These are phyloP conservation scores for Tinamus major DNA, from an alignment of 2,797 vertebrate species.

Conservation along the genomic window DNA sequence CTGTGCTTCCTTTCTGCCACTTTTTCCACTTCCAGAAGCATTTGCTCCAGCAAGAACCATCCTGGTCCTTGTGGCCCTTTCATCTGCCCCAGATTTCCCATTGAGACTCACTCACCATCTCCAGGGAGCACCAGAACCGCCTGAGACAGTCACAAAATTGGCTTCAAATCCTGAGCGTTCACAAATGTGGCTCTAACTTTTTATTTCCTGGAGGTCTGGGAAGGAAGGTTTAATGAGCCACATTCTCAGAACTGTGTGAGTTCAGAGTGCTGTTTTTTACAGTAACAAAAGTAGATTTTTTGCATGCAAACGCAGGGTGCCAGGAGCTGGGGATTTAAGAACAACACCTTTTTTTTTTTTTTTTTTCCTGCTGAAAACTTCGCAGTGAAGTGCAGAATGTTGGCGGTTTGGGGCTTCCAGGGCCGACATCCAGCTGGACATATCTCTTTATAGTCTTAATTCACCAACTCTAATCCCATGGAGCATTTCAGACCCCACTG, in stretches of 20 bases:
- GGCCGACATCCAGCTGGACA: fast-evolving
- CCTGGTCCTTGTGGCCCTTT: background rate
- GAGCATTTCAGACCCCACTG: fast-evolving
- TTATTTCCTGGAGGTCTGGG: background rate
- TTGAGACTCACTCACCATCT: background rate
- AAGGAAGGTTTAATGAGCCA: background rate
- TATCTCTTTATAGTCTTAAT: background rate
- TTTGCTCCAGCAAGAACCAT: fast-evolving
- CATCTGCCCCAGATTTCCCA: background rate
- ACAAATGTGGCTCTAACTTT: constrained; percentile 26
- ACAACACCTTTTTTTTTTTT: background rate
- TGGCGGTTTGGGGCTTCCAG: background rate
- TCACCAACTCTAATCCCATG: background rate
- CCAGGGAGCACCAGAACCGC: background rate
- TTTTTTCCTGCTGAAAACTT: background rate
- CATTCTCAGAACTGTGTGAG: constrained; percentile 1
- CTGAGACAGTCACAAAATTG: background rate
- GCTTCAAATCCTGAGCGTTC: background rate
- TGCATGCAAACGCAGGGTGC: background rate
- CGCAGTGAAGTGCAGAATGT: background rate
- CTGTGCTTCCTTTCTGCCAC: background rate
- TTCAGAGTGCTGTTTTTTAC: background rate
- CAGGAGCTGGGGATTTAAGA: background rate
- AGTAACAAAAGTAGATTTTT: constrained; percentile 17
- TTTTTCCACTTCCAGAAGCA: background rate